phyloP scores from a whole-genome alignment of 2,797 vertebrate species.

The Rhinatrema bivittatum region DNA sequence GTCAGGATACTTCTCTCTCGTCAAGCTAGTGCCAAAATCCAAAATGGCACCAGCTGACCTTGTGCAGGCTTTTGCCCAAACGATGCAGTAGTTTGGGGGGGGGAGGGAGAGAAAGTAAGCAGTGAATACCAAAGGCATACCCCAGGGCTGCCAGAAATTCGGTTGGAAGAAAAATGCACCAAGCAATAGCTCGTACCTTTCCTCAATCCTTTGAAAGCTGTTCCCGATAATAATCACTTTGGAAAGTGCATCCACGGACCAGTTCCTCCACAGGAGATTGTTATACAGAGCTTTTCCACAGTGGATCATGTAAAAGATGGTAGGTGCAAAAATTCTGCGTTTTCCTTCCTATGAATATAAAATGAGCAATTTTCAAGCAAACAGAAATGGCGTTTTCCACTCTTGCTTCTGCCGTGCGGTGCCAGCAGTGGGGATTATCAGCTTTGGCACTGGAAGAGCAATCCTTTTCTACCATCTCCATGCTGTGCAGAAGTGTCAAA shows the following conservation, averaged over 20 bases:
- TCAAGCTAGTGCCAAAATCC: no score
- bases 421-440: neutral
- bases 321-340: constrained; percentile 38
- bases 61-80: no score
- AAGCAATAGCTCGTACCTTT: constrained; percentile 66
- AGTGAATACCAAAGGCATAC: no score
- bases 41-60: no score
- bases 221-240: constrained; percentile 76
- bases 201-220: constrained; percentile 76
- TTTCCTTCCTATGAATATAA: constrained; percentile 77
- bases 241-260: constrained; percentile 60
- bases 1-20: no score
- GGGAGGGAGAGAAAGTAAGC: no score
- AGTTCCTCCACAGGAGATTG: constrained; percentile 93
- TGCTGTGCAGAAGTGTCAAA: no score
- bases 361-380: neutral
- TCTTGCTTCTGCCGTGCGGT: neutral
- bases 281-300: constrained; percentile 95
- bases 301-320: constrained; percentile 87
- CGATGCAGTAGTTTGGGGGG: no score
- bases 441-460: neutral
- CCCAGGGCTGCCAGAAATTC: no score
- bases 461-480: no score
- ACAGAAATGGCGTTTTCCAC: neutral
- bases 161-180: no score